Evolutionary conservation across 2,113 vertebrate species (phyloP), one percentile per base, ranked within the genome.

Genomic region (Hippopotamus amphibius): DNA sequence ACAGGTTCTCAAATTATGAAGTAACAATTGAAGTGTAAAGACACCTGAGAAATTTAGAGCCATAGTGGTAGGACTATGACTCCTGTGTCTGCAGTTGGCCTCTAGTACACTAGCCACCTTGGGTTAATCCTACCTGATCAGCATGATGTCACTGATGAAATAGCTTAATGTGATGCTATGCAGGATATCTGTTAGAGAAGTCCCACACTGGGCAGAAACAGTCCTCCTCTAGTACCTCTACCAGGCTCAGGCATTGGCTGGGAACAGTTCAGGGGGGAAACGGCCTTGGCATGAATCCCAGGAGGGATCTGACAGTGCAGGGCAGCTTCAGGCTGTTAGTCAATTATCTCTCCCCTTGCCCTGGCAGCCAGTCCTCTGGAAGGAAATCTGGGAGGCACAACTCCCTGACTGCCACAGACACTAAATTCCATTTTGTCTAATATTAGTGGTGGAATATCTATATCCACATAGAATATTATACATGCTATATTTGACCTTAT

Each of bases 31-130:
- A 69, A 82, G 53, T 63, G 19, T 61, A 30, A 92, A 87, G 59
- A 63, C 2, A 61, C 6, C 19, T 30, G 37, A 41, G 76, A 69
- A 82, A 79, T 76, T 65, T 15, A 65, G 55, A 66, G 66, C 16
- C 37, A 19, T 3, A n/a, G 43, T 7, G 1, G 33, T 7, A n/a
- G 48, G 26, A 53, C 16, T 28, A 2, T 0, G 19, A 3, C 21
- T 28, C 46, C 41, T 37, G 4, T 37, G 13, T 55, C 37, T 71
- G 7, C 33, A 55, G 37, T 16, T 66, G 41, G 24, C 15, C 50
- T 59, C 41, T 1, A 4, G 50, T 16, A 7, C 6, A 28, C 26
- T 4, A 16, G 59, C 86, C n/a, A 48, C 24, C 30, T 66, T 0
- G 2, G n/a, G 5, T 24, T 41, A 5, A 46, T 61, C 50, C 5